These are phyloP conservation scores for Leptinotarsa peninsularis DNA, from an alignment of 2,888 invertebrate species.

Conservation along the genomic window DNA sequence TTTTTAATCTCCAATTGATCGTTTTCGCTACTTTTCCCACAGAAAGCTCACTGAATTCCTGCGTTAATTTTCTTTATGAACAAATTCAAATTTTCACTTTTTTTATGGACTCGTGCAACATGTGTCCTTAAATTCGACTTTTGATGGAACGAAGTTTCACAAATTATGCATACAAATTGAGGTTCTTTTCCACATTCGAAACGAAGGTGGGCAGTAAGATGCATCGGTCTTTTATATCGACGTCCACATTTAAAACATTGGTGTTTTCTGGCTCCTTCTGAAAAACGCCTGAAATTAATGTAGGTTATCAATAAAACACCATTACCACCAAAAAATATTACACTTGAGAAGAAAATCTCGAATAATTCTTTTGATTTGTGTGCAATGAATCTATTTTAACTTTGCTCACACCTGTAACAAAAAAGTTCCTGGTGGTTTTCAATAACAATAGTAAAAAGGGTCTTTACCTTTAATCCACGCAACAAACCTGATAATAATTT, in stretches of 20 bases:
- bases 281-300: slow-evolving; percentile 22
- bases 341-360: no score
- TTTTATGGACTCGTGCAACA: slow-evolving; percentile 20
- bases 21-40: background rate
- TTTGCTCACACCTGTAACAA: no score
- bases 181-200: slow-evolving; percentile 70
- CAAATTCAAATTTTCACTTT: background rate
- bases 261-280: slow-evolving; percentile 26
- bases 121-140: slow-evolving; percentile 46
- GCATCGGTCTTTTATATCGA: slow-evolving; percentile 29
- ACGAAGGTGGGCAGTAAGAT: slow-evolving; percentile 28
- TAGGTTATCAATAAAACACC: background rate
- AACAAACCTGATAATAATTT: no score
- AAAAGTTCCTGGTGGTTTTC: no score
- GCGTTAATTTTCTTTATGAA: slow-evolving; percentile 10
- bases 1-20: background rate
- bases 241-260: slow-evolving; percentile 30
- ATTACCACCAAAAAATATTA: no score
- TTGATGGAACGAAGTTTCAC: slow-evolving; percentile 43
- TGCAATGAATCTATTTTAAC: no score
- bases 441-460: no score
- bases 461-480: no score
- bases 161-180: slow-evolving; percentile 71
- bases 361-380: no score
- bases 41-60: background rate